phyloP scores from a whole-genome alignment of 2,113 vertebrate species.

The Recurvirostra avosetta region DNA sequence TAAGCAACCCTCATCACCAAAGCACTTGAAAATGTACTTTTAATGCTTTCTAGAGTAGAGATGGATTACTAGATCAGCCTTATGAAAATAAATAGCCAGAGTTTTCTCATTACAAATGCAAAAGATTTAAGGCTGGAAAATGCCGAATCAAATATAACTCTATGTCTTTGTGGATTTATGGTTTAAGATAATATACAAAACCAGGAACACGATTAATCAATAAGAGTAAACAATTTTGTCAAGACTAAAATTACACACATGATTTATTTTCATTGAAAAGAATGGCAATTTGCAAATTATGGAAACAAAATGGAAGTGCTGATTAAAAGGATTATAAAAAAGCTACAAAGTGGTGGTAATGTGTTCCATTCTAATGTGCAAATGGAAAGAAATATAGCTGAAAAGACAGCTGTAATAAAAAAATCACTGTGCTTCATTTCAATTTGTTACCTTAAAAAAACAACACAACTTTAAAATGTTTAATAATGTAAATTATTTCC shows the following conservation, averaged over 20 bases:
- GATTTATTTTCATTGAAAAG: conserved; percentile 33
- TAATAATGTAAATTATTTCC: neutral
- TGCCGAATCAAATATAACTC: neutral
- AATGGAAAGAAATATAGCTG: conserved; percentile 21
- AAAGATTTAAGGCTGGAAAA: conserved; percentile 18
- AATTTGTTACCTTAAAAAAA: neutral
- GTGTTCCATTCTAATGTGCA: neutral
- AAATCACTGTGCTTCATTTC: neutral
- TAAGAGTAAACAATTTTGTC: conserved; percentile 34
- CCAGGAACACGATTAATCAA: neutral
- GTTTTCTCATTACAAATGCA: conserved; percentile 13
- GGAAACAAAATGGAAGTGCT: conserved; percentile 7
- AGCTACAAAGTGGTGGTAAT: neutral
- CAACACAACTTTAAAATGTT: neutral
- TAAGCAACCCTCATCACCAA: neutral
- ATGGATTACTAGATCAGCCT: conserved; percentile 28
- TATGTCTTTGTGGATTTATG: neutral
- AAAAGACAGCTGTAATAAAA: conserved; percentile 16
- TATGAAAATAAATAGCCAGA: conserved; percentile 30
- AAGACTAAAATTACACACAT: neutral
- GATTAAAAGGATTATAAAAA: conserved; percentile 42
- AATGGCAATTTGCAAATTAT: conserved; percentile 8
- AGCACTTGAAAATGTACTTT: conserved; percentile 27
- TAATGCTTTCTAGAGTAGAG: conserved; percentile 41
- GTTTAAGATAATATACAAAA: conserved; percentile 10